Base-by-base conservation (phyloP, 2,113 vertebrate species). In the Petroica traversi region DNA sequence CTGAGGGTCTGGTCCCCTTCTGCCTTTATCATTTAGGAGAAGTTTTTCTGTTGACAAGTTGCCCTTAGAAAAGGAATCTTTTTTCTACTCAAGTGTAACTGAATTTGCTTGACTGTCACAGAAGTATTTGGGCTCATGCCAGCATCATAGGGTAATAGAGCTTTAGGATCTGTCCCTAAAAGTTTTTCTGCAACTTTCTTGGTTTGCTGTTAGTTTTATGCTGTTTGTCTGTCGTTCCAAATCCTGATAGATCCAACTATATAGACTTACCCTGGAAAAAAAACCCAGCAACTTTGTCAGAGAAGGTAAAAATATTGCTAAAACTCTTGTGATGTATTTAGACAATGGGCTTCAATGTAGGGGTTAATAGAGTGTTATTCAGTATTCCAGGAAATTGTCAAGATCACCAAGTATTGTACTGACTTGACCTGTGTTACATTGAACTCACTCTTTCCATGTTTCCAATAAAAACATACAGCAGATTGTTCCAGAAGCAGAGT, bases 371-470 rank as follows among this genome's bases (percentile, higher is more conserved):
- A 94, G 67, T 95, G 95, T 84, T 95, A 73, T 82, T 93, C 64
- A 80, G 92, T 85, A 92, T 97, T 97, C 93, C 97, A 98, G 97
- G 97, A 97, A 97, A 95, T 93, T 67, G 97, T 96, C 97, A 94
- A 51, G 93, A 96, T 93, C 94, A 33, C 91, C 66, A 88, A 97
- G 95, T 77, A 74, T 89, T 79, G 82, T 71, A 95, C 92, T 87
- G 59, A 62, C 73, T 74, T 93, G 97, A 98, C 97, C 98, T 95
- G 75, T 38, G 91, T 85, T 93, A 84, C 73, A 74, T 16, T 89
- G 97, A 96, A 94, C 97, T 95, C 95, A 77, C 85, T 84, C 91
- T 83, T 95, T 96, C 97, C 91, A 75, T 91, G 97, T 90, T 97
- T 97, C 97, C 96, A 94, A 97, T 97, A 96, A 97, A 97, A 97